phyloP scores from a whole-genome alignment of 2,888 invertebrate species.

The Leucoptera coffeella region DNA sequence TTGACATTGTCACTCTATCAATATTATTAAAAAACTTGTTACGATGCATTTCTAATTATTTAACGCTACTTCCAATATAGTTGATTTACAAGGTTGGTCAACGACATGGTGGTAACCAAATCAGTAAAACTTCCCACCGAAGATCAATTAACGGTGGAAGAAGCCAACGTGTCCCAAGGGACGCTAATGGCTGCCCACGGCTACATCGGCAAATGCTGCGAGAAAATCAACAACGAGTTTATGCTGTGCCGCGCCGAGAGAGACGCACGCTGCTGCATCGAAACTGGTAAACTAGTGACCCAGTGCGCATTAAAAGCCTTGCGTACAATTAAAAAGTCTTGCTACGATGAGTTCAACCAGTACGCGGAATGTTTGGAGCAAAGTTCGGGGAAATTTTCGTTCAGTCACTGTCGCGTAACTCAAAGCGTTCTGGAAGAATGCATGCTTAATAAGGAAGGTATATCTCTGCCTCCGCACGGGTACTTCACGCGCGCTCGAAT shows the following conservation, averaged over 20 bases:
- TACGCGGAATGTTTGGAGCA: conserved; percentile 71
- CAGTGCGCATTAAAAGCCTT: conserved; percentile 81
- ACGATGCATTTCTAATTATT: no score
- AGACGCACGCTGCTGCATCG: conserved; percentile 80
- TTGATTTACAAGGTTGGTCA: no score
- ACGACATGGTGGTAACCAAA: conserved; percentile 64
- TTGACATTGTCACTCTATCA: no score
- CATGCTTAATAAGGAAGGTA: conserved; percentile 65
- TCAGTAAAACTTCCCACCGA: conserved; percentile 67
- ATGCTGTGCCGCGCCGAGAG: conserved; percentile 78
- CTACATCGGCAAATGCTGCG: conserved; percentile 88
- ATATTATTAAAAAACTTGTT: no score
- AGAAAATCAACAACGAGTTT: conserved; percentile 87
- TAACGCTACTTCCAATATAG: no score
- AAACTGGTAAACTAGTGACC: conserved; percentile 84
- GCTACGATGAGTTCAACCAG: conserved; percentile 75
- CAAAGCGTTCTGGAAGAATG: conserved; percentile 80
- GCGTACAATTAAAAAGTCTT: conserved; percentile 71
- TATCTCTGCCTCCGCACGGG: conserved; percentile 74
- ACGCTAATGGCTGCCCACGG: conserved; percentile 80
- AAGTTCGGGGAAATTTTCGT: conserved; percentile 61
- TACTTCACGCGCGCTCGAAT: conserved; percentile 71
- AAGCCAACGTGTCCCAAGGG: conserved; percentile 70
- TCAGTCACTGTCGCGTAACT: conserved; percentile 70
- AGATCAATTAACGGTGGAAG: conserved; percentile 71